Evolutionary conservation across 2,888 invertebrate genomes (phyloP), one percentile per base, ranked within the genome.

Genomic region (Argynnis bischoffii): DNA sequence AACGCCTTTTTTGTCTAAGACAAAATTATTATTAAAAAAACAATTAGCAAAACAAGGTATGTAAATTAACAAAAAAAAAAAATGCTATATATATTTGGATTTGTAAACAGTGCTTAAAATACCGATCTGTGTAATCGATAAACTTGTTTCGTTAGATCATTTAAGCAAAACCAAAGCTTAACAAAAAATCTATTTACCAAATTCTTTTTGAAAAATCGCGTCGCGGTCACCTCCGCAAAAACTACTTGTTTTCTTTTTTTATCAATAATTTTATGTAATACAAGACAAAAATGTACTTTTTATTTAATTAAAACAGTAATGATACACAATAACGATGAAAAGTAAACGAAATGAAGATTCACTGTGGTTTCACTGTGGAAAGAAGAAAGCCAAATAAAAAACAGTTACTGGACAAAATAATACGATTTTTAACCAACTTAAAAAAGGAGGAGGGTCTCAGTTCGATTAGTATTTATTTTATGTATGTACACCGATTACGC

Each of bases 61-160:
- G 15, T 26, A n/a, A 47, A 47, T 1, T n/a, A 14, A 21, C 13
- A n/a, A 11, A n/a, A 31, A n/a, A 11, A n/a, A 31, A 51, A 31
- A 18, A 5, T 14, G 6, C 5, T 26, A n/a, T 53, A 55, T 46
- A 35, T 56, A 48, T 64, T 51, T 46, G 41, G 16, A 64, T 26
- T 55, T 48, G 60, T 60, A 51, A 54, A 26, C 15, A 48, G 46
- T 55, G 50, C 47, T 53, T 59, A 67, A 63, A 64, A 64, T 48
- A 65, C 16, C 64, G 47, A 57, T 21, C 60, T 46, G 55, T 51
- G 35, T 64, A 66, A 69, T 69, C 59, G 50, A 8, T 64, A 67
- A 70, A 70, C 70, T 67, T 61, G 70, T 70, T 67, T 61, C 61
- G 70, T 61, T 67, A 67, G 64, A 67, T 70, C 67, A 70, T 64